A percentile compares a stretch with the other conserved stretches of the same genome.
phyloP scores from a whole-genome alignment of 2,888 invertebrate species.

The Cryptosula pallasiana region DNA sequence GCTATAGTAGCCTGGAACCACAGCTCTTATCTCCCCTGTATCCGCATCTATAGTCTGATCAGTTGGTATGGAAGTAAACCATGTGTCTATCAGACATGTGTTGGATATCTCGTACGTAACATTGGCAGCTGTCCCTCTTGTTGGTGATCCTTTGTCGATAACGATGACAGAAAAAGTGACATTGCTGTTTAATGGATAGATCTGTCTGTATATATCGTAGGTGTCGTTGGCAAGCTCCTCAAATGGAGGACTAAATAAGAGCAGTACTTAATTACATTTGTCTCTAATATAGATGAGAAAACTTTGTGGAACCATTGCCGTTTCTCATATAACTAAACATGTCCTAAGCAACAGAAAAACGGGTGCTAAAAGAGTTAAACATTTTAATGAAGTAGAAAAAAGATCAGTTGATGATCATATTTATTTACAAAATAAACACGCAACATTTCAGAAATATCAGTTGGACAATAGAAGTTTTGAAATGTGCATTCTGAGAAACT shows the following conservation, averaged over 20 bases:
- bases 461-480: too few species aligned
- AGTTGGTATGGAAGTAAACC: slow-evolving; percentile 33
- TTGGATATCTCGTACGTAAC: slow-evolving; percentile 36
- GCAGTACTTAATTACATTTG: too few species aligned
- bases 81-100: slow-evolving; percentile 38
- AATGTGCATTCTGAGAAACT: too few species aligned
- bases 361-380: too few species aligned
- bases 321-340: too few species aligned
- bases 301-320: too few species aligned
- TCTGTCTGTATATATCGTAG: slow-evolving; percentile 32
- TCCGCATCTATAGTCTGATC: slow-evolving; percentile 31
- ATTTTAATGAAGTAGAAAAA: too few species aligned
- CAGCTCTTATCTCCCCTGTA: slow-evolving; percentile 34
- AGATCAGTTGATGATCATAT: too few species aligned
- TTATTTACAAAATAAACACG: too few species aligned
- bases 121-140: slow-evolving; percentile 34
- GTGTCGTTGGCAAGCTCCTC: slow-evolving; percentile 30
- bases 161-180: slow-evolving; percentile 35
- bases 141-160: slow-evolving; percentile 37
- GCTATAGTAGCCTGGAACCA: slow-evolving; percentile 38
- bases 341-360: too few species aligned
- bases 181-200: slow-evolving; percentile 35
- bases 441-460: too few species aligned
- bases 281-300: too few species aligned
- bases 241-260: slow-evolving; percentile 34